Base-by-base conservation (phyloP, 2,797 vertebrate species). In the Mormyrops attenuatus region DNA sequence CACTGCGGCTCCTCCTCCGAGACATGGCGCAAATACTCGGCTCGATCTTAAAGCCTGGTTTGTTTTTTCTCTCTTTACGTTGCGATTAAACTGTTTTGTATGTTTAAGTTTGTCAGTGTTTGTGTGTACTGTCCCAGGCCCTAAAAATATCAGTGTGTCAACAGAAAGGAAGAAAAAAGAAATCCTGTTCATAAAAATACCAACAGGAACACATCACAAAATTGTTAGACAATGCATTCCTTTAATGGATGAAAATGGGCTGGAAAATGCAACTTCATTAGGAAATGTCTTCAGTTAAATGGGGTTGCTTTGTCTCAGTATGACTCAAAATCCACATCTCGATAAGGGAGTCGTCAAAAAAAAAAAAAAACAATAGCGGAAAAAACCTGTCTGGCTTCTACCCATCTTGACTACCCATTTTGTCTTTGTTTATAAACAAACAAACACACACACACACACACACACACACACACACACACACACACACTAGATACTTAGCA, bases 1-100 rank as follows among this genome's bases (percentile, higher is more conserved):
- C 92, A 92, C 95, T 97, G 94, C 93, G 94, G 93, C 94, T 97
- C 95, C 96, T 96, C 96, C 96, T 95, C 94, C 95, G 96, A 94
- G 96, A 96, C 96, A 98, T 97, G 94, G 73, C 77, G 88, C 85
- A 89, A 92, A 11, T 47, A 63, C 90, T 93, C 93, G 53, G 91
- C 88, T 77, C 60, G 13, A 89, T 93, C 91, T 93, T 57, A 93
- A 77, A 50, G 85, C 92, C 73, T 47, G 82, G 77, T 52, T 52
- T 55, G n/a, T 52, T 85, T 85, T 82, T 52, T 30, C 44, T 50
- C 82, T 44, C 89, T 93, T 93, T 90, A 91, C 92, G 93, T 93
- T 93, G 93, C 89, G 90, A 91, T 91, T 89, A 63, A n/a, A 90
- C 69, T 69, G 2, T 89, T 88, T 93, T 92, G 92, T 90, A 91